A percentile compares a stretch with the other conserved stretches of the same genome.
phyloP scores from a whole-genome alignment of 2,797 vertebrate species.

The Ispidina picta region DNA sequence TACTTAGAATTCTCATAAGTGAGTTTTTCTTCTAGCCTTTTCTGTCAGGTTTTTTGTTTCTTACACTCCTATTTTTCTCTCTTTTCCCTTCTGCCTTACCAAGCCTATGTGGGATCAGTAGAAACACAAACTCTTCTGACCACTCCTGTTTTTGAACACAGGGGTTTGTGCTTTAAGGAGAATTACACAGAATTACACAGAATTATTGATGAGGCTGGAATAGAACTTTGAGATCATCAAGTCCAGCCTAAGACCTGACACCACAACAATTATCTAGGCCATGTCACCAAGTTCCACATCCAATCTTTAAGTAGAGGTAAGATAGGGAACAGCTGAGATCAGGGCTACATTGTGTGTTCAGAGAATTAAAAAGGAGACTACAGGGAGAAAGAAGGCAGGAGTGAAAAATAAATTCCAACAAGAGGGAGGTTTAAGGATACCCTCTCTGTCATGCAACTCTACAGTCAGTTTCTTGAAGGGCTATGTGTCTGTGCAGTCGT shows the following conservation, averaged over 20 bases:
- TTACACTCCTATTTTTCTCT: background rate
- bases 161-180: background rate
- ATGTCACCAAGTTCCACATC: too few relatives aligned
- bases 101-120: background rate
- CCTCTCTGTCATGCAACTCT: background rate
- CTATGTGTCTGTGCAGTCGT: background rate
- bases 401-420: background rate
- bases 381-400: background rate
- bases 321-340: background rate
- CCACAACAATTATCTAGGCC: too few relatives aligned
- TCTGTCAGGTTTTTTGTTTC: background rate
- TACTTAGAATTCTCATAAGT: fast-evolving
- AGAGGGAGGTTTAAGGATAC: background rate
- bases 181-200: background rate
- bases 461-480: background rate
- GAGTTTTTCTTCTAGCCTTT: background rate
- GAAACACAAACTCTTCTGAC: background rate
- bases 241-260: too few relatives aligned
- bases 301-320: background rate
- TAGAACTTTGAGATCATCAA: too few relatives aligned
- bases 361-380: background rate
- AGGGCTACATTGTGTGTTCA: background rate
- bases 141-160: fast-evolving
- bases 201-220: too few relatives aligned
- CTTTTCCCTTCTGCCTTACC: background rate